Base-by-base conservation (phyloP, 2,797 vertebrate genomes). In the Takifugu ocellatus region DNA sequence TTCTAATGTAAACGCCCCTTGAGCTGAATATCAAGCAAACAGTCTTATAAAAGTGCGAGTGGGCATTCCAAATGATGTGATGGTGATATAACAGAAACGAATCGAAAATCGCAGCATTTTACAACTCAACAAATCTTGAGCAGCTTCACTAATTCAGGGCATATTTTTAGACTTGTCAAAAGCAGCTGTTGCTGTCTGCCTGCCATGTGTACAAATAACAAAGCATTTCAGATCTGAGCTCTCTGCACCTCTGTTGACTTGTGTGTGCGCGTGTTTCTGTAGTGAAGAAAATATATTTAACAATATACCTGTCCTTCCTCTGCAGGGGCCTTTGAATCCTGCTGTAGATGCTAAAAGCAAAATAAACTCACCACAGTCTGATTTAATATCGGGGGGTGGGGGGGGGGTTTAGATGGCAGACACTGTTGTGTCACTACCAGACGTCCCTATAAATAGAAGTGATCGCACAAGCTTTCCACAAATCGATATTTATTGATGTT, bases 401-500 rank as follows among this genome's bases (percentile, higher is more conserved):
- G 50, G 56, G 61, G 6, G 1, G 44, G 17, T 21, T n/a, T n/a
- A 46, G 25, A 49, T 49, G 49, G 56, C 68, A 68, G 72, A 49
- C 52, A 52, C 39, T 51, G 61, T 52, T 2, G 10, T 79, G 77
- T 75, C 79, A 80, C 64, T 63, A 59, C 61, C 68, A 79, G 69
- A 67, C 70, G 54, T 49, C 36, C 46, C 77, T 84, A 82, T 78
- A 86, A 84, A 89, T 85, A 88, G 85, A 60, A 58, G 42, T 72
- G 62, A 71, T 74, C 78, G 85, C 66, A 67, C 45, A 71, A 60
- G 55, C 54, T 85, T 82, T 85, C 84, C 82, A 82, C 64, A 70
- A 66, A 88, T 84, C 83, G 15, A 84, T 88, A 71, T 27, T 26
- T 43, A 84, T 78, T 57, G 74, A 86, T 74, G 65, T 54, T 31